phyloP scores from a whole-genome alignment of 1,140 invertebrate species.

The Drosophila nigromelanica region DNA sequence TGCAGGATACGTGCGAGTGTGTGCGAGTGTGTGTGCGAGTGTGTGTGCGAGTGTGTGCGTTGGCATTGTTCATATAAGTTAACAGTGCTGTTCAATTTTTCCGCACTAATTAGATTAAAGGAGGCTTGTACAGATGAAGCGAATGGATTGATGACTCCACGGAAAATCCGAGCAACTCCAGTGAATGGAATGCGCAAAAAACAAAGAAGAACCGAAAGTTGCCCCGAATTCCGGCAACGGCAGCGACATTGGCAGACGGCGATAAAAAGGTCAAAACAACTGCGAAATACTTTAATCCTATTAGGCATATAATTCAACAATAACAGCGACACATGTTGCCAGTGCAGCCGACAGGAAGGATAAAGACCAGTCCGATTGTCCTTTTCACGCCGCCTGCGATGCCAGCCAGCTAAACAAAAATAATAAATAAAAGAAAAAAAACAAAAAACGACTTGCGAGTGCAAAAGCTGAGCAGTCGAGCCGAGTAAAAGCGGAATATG shows the following conservation, averaged over 20 bases:
- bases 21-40: constrained; percentile 12
- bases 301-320: constrained; percentile 79
- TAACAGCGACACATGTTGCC: constrained; percentile 77
- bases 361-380: constrained; percentile 73
- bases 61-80: constrained; percentile 64
- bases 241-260: constrained; percentile 53
- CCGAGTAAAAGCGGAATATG: not conserved
- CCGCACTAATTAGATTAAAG: constrained; percentile 79
- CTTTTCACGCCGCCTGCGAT: constrained; percentile 52
- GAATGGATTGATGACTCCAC: constrained; percentile 43
- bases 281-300: constrained; percentile 81
- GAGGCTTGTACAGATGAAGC: constrained; percentile 49
- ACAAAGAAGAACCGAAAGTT: constrained; percentile 50
- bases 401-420: constrained; percentile 25
- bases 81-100: constrained; percentile 75
- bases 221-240: constrained; percentile 46
- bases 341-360: constrained; percentile 75
- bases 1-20: constrained; percentile 33
- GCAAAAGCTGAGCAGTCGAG: constrained; percentile 10
- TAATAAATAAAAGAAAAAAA: constrained; percentile 13
- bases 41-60: constrained; percentile 21
- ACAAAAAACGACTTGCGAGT: constrained; percentile 11
- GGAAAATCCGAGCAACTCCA: constrained; percentile 28
- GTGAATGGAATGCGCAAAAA: constrained; percentile 39
- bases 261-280: constrained; percentile 74